These are phyloP conservation scores for Rutilus rutilus DNA, from an alignment of 2,113 vertebrate genomes.

Conservation along the genomic window DNA sequence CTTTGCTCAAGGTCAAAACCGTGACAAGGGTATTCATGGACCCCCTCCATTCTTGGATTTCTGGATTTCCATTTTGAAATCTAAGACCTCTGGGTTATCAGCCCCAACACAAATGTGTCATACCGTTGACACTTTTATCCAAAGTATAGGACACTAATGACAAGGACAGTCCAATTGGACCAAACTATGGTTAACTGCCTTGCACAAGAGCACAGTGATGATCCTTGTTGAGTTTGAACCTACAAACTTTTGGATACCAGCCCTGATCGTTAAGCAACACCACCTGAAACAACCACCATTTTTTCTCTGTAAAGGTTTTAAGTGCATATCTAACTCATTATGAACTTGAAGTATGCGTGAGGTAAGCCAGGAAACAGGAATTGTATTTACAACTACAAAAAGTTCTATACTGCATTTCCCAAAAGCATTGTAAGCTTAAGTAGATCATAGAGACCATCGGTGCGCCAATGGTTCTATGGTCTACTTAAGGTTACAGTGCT, in stretches of 20 bases:
- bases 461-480: not conserved
- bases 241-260: not conserved
- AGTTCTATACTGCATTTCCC: not conserved
- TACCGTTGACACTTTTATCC: not conserved
- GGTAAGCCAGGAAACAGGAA: not conserved
- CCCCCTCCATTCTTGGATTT: not conserved
- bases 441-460: not conserved
- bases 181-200: not conserved
- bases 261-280: not conserved
- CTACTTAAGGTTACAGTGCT: not conserved
- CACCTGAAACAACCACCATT: not conserved
- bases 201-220: not conserved
- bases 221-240: not conserved
- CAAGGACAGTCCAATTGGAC: not conserved
- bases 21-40: not conserved
- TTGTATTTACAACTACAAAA: not conserved
- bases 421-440: not conserved
- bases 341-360: not conserved
- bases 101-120: not conserved
- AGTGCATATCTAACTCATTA: not conserved
- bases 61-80: not conserved
- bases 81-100: not conserved
- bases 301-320: not conserved
- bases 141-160: not conserved
- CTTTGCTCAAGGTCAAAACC: slow-evolving; percentile 2